Conservation (phyloP, 1,140 invertebrate genomes). For the Heterodera schachtii region DNA sequence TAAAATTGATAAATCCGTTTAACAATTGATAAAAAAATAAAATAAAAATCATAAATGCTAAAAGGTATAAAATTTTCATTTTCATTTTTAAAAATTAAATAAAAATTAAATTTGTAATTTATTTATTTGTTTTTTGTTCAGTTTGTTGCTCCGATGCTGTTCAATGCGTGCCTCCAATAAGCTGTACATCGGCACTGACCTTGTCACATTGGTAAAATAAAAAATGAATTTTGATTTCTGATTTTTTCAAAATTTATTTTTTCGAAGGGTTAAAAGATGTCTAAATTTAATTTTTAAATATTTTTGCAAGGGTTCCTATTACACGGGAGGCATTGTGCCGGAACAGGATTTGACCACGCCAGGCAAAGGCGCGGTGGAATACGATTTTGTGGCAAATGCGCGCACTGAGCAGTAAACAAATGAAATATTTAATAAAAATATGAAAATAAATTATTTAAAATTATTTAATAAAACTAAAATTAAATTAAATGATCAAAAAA, state of each 20-base stretch:
- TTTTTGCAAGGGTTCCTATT: conserved; percentile 37
- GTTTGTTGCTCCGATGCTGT: conserved; percentile 62
- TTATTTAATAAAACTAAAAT: not conserved
- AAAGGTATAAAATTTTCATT: too few species aligned
- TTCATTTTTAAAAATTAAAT: too few species aligned
- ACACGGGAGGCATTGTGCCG: conserved; percentile 51
- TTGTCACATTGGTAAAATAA: conserved; percentile 56
- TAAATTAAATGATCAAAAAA: too few species aligned
- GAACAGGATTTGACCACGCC: conserved; percentile 48
- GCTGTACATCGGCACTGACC: conserved; percentile 63
- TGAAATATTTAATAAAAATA: not conserved
- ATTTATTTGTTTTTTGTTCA: conserved; percentile 25
- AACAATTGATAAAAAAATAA: too few species aligned
- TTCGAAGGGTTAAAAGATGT: not conserved
- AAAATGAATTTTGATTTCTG: not conserved
- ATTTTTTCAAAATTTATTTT: not conserved
- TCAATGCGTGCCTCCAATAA: conserved; percentile 48
- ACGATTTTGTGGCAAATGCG: conserved; percentile 62
- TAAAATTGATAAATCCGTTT: too few species aligned
- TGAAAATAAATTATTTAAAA: not conserved
- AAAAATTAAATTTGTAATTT: too few species aligned
- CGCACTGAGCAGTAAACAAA: conserved; percentile 59
- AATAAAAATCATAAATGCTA: too few species aligned
- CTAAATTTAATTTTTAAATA: not conserved
- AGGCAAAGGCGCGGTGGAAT: conserved; percentile 55